Evolutionary conservation across 2,113 vertebrate genomes (phyloP).

Genomic region (Diglossa brunneiventris): DNA sequence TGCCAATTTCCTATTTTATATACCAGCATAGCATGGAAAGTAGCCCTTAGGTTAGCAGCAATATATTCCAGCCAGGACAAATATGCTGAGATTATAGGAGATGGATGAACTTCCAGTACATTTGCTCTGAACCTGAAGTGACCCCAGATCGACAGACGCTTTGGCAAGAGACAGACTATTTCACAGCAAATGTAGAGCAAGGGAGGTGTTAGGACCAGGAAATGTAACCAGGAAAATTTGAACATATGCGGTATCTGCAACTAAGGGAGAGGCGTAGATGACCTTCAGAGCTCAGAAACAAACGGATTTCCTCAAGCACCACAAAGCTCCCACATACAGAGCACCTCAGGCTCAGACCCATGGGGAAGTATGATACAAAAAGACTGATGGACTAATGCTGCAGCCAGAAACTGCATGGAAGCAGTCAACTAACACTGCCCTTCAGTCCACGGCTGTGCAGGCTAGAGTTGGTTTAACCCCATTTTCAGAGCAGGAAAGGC

Average conservation of each 20-base stretch:
- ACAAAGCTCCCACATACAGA: accelerated
- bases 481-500: neutral
- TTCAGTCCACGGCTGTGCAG: neutral
- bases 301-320: neutral
- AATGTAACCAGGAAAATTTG: neutral
- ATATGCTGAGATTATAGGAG: neutral
- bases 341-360: neutral
- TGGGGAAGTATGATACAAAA: neutral
- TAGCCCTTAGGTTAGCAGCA: neutral
- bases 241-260: neutral
- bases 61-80: neutral
- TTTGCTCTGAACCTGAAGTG: slow-evolving; percentile 11
- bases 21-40: neutral
- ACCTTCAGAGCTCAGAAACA: neutral
- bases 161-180: neutral
- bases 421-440: neutral
- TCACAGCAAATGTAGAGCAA: neutral
- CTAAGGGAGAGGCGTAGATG: neutral
- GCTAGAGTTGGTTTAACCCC: neutral
- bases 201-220: neutral
- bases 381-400: neutral
- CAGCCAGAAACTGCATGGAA: neutral
- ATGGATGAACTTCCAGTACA: neutral
- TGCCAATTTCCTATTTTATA: neutral
- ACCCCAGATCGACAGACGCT: neutral